phyloP scores from a whole-genome alignment of 2,888 invertebrate species.

The Chrysodeixis includens region DNA sequence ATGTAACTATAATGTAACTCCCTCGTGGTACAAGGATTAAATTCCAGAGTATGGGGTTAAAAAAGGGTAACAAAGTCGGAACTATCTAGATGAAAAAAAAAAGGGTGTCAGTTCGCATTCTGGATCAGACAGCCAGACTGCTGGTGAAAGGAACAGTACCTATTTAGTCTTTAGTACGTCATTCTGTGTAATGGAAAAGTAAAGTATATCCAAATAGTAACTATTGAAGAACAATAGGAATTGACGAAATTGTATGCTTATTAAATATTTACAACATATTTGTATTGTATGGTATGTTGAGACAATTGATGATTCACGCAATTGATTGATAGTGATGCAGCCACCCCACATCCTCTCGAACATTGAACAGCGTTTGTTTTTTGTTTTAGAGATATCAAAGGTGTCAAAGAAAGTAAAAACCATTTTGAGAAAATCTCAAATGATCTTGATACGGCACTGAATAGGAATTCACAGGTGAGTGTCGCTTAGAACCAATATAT shows the following conservation, averaged over 20 bases:
- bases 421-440: constrained; percentile 98
- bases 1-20: too few relatives aligned
- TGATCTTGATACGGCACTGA: constrained; percentile 95
- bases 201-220: too few relatives aligned
- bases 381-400: constrained; percentile 94
- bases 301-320: constrained; percentile 49
- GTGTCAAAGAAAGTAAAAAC: constrained; percentile 96
- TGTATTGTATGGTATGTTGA: background rate
- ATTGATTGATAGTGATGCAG: constrained; percentile 50
- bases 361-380: constrained; percentile 32
- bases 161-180: too few relatives aligned
- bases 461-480: constrained; percentile 94
- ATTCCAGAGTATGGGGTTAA: too few relatives aligned
- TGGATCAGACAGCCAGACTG: too few relatives aligned
- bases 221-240: background rate
- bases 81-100: too few relatives aligned
- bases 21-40: too few relatives aligned
- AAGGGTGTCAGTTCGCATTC: too few relatives aligned
- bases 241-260: background rate
- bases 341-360: constrained; percentile 52
- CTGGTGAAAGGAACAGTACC: too few relatives aligned
- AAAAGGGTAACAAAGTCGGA: too few relatives aligned
- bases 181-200: too few relatives aligned
- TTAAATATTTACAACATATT: background rate
- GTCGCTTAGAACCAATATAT: background rate